Percentiles rank a stretch among this genome's conserved stretches.
Conservation (phyloP, 2,113 vertebrate species). For the Apodemus sylvaticus region DNA sequence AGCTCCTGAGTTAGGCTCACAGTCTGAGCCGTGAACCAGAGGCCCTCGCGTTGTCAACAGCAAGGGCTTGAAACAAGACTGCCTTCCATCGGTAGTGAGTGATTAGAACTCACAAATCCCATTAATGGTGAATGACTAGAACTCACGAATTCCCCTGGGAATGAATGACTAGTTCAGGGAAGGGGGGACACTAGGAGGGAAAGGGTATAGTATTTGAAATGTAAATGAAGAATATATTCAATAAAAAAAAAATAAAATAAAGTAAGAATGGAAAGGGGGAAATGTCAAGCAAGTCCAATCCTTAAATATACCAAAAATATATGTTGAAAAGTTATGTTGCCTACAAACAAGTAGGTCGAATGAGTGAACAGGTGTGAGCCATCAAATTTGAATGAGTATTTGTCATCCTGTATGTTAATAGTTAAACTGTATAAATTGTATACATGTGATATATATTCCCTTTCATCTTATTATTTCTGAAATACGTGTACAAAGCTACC, state of each 20-base stretch:
- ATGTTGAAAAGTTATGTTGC: not conserved
- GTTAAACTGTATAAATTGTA: not conserved
- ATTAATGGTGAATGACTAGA: no score
- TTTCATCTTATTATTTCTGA: not conserved
- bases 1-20: no score
- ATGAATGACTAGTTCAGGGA: no score
- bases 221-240: no score
- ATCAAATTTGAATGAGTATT: not conserved
- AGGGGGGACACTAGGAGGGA: no score
- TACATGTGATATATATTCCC: not conserved
- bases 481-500: not conserved
- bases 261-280: not conserved
- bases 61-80: rapidly evolving
- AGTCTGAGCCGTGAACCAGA: rapidly evolving
- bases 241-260: not conserved
- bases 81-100: no score
- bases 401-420: not conserved
- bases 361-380: not conserved
- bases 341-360: not conserved
- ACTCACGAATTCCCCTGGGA: no score
- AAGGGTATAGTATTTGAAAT: no score
- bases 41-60: rapidly evolving
- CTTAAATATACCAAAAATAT: not conserved
- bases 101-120: no score
- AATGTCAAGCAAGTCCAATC: not conserved